Evolutionary conservation across 2,113 vertebrate genomes (phyloP).

Genomic region (Trogon melanurus): DNA sequence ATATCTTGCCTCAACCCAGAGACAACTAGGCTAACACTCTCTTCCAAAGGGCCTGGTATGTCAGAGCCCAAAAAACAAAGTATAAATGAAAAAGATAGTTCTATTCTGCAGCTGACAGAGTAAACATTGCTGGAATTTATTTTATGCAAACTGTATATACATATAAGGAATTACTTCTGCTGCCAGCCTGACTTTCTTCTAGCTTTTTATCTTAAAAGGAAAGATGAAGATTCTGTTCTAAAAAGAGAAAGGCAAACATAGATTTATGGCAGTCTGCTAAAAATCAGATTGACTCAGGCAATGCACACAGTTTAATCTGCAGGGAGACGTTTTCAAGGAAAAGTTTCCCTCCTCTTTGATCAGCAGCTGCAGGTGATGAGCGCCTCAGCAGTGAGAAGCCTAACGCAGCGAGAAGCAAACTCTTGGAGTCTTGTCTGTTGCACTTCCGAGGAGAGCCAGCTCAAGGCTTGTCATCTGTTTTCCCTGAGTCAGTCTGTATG

Average conservation of each 20-base stretch:
- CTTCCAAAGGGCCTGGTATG: not conserved
- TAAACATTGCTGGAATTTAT: not conserved
- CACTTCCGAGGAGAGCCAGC: not conserved
- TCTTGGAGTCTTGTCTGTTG: not conserved
- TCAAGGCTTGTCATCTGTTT: rapidly evolving
- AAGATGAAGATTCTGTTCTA: slow-evolving; percentile 1
- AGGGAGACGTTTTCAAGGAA: not conserved
- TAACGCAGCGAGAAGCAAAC: not conserved
- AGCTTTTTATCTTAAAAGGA: slow-evolving; percentile 32
- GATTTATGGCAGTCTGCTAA: not conserved
- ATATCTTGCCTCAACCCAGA: not conserved
- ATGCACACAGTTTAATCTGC: not conserved
- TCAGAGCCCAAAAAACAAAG: not conserved
- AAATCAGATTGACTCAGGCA: not conserved
- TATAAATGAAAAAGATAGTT: not conserved
- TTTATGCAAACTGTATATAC: not conserved
- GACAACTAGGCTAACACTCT: not conserved
- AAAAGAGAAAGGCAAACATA: not conserved
- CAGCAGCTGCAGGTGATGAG: slow-evolving; percentile 2
- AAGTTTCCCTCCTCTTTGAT: not conserved
- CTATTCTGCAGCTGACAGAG: slow-evolving; percentile 14
- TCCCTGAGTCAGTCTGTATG: not conserved
- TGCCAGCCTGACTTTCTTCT: not conserved
- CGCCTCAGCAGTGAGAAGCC: not conserved
- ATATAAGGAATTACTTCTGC: not conserved